Evolutionary conservation across 2,888 invertebrate genomes (phyloP), one percentile per base, ranked within the genome.

Genomic region (Melieria crassipennis): DNA sequence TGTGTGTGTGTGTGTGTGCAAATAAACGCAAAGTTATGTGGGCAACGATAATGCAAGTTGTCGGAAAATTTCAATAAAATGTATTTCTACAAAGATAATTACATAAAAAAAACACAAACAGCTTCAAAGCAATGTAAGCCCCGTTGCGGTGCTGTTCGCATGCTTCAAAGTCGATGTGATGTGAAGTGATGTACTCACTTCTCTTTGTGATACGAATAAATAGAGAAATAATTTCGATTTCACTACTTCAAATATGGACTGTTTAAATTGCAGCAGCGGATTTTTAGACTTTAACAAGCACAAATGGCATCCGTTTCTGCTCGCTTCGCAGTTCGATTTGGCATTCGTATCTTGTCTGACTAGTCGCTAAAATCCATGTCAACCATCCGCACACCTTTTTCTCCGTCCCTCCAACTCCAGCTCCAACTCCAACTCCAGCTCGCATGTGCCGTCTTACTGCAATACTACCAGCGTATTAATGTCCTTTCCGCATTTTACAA

Each of bases 401-500:
- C 30, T 30, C 30, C 30, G 30, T 30, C 30, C 30, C 30, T 30
- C 30, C 30, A 30, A 2, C 30, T 30, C 30, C 16, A 16, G 16
- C 16, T 16, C 16, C 16, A 16, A 1, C 16, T 16, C 16, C 16
- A 16, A 16, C 30, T 30, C 2, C 30, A 30, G 2, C 30, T 30
- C 30, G 30, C 30, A 30, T 30, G 30, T 30, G 30, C 30, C 30
- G 3, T 30, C 30, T 30, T 30, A 30, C 30, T 30, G 30, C 30
- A 30, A 30, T 30, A 30, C 30, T 13, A 45, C 6, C 46, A 72
- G 66, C 65, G 70, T 80, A 79, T 81, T 82, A 82, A 82, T 82
- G 81, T 80, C 79, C 80, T 81, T 78, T 79, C 74, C 79, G 78
- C 78, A 82, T 79, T 83, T 83, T 81, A 84, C 82, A 86, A 86